Evolutionary conservation across 2,113 vertebrate species (phyloP).

Genomic region (Sigmodon hispidus): DNA sequence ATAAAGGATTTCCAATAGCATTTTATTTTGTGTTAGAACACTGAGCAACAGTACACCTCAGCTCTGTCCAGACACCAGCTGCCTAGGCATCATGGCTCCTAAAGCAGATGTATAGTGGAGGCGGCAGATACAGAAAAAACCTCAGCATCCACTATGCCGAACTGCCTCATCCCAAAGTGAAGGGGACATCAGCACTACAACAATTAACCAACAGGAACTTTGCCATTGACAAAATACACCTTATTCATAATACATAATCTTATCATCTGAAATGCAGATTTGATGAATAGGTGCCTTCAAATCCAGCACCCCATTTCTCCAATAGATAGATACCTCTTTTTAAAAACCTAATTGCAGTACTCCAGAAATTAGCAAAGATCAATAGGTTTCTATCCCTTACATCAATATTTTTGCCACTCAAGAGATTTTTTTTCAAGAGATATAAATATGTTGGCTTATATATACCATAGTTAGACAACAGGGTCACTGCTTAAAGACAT

Average conservation of each 20-base stretch:
- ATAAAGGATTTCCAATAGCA: neutral
- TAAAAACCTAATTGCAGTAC: neutral
- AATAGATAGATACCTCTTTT: neutral
- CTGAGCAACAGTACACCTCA: neutral
- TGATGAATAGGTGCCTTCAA: accelerated
- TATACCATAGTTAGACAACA: neutral
- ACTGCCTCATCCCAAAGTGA: neutral
- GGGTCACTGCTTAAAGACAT: neutral
- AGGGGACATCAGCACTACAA: neutral
- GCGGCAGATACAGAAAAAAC: too few relatives aligned
- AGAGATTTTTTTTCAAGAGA: neutral
- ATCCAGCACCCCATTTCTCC: neutral
- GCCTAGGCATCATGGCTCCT: accelerated
- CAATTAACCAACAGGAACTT: neutral
- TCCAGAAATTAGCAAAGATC: neutral
- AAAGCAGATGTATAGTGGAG: accelerated
- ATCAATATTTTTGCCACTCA: neutral
- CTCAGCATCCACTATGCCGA: neutral
- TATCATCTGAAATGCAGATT: neutral
- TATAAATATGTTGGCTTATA: neutral
- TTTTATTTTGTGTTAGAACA: neutral
- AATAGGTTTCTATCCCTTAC: neutral
- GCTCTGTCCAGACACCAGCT: neutral
- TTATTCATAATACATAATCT: neutral
- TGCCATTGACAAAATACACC: too few relatives aligned